Conservation (phyloP, 1,140 invertebrate species). For the Eufriesea mexicana region DNA sequence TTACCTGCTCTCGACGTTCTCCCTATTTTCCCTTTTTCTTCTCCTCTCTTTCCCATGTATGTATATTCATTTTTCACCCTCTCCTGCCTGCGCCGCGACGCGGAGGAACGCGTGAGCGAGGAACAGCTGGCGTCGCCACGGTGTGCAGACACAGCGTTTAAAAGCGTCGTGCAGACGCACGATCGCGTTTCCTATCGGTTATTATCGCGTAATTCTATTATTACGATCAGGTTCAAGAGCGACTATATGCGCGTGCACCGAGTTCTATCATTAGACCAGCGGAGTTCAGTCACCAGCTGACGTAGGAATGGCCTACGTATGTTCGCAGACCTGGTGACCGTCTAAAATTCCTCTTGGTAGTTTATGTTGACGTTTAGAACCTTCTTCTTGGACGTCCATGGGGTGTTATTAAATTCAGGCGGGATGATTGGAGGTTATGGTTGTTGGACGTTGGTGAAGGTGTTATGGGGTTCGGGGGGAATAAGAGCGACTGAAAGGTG, state of each 20-base stretch:
- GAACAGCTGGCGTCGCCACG: conserved; percentile 27
- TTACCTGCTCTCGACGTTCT: conserved; percentile 50
- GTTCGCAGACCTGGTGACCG: too few relatives aligned
- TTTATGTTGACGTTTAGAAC: not conserved
- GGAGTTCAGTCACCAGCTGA: conserved; percentile 61
- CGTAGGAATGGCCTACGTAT: not conserved
- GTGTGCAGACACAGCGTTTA: not conserved
- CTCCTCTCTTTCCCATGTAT: not conserved
- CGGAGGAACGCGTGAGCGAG: conserved; percentile 14
- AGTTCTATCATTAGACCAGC: conserved; percentile 64
- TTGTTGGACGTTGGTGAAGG: too few relatives aligned
- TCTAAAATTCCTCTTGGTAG: not conserved
- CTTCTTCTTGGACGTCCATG: too few relatives aligned
- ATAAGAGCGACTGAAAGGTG: too few relatives aligned
- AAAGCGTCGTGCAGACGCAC: not conserved
- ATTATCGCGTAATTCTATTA: conserved; percentile 64
- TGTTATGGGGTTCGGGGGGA: too few relatives aligned
- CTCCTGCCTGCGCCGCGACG: not conserved
- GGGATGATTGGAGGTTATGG: too few relatives aligned
- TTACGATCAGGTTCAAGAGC: conserved; percentile 66
- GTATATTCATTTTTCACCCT: too few relatives aligned
- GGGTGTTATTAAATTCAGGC: too few relatives aligned
- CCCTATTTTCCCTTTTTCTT: not conserved
- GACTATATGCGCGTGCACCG: conserved; percentile 24
- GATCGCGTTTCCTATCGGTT: conserved; percentile 39